Evolutionary conservation across 2,888 invertebrate genomes (phyloP), one percentile per base, ranked within the genome.

Genomic region (Phyto melanocephala): DNA sequence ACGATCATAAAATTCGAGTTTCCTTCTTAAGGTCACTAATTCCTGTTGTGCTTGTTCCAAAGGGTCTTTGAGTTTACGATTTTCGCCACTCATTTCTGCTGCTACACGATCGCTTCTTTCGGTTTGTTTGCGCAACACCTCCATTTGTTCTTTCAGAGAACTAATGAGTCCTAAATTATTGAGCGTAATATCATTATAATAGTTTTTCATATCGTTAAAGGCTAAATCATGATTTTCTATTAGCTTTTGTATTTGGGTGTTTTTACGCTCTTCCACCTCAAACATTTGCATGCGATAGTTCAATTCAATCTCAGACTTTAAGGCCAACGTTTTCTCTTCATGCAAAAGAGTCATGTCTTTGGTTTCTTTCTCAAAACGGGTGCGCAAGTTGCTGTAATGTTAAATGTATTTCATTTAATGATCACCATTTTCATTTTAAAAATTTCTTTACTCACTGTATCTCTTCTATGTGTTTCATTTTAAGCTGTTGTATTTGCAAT

Each of bases 111-210:
- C 94, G 92, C 94, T 94, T 78, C 96, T 93, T 88, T 97, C 96
- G 20, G 97, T 95, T 85, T 96, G 94, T 87, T 94, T 95, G 86
- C 95, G 94, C 65, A 95, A 92, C 70, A 94, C 93, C 87, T 95
- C 95, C 93, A 96, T 94, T 88, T 96, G 95, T 87, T 96, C 96
- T 92, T 98, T 98, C 40, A 98, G 92, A 85, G 96, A 96, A 88
- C 96, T 96, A 79, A 98, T 98, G 1, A 98, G 92, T 0, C 97
- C 96, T 84, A 98, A 92, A 91, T 98, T 98, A 90, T 98, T 98
- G 13, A 97, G 92, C 0, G 97, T 97, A 68, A 98, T 98, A 87
- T 98, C 97, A 87, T 98, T 98, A 88, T 98, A 99, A 91, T 98
- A 98, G 90, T 95, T 96, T 90, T 98, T 98, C 92, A 98, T 95